phyloP scores from a whole-genome alignment of 2,888 invertebrate species.

The Sphecodes monilicornis region DNA sequence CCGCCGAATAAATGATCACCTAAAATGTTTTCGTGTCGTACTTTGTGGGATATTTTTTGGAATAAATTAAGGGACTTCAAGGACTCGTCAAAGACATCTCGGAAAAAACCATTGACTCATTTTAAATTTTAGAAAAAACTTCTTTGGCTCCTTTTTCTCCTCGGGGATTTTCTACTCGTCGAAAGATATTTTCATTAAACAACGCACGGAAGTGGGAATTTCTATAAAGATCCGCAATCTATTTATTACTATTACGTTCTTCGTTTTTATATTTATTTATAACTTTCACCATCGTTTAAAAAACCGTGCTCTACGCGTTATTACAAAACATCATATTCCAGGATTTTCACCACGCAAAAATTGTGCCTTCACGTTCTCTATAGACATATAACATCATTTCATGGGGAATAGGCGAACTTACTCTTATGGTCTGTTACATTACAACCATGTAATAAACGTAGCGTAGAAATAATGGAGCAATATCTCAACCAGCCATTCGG shows the following conservation, averaged over 20 bases:
- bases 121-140: background rate
- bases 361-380: background rate
- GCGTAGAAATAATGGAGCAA: conserved; percentile 39
- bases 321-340: background rate
- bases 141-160: background rate
- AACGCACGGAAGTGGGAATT: too few relatives aligned
- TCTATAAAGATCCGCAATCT: background rate
- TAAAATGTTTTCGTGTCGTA: background rate
- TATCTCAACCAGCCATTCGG: conserved; percentile 33
- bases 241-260: background rate
- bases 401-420: conserved; percentile 16
- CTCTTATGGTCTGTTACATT: conserved; percentile 32
- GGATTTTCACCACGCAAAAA: background rate
- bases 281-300: background rate
- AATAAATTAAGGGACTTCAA: conserved; percentile 17
- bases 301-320: background rate
- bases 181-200: too few relatives aligned
- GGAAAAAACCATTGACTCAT: background rate
- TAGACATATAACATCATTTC: conserved; percentile 17
- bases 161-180: too few relatives aligned
- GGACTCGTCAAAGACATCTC: background rate
- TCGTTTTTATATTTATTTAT: background rate
- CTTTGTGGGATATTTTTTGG: background rate
- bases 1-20: background rate
- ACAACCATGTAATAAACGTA: conserved; percentile 43